A percentile compares a stretch with the other conserved stretches of the same genome.
These are phyloP conservation scores for Proisotoma minuta DNA, from an alignment of 2,888 invertebrate genomes.

Conservation along the genomic window DNA sequence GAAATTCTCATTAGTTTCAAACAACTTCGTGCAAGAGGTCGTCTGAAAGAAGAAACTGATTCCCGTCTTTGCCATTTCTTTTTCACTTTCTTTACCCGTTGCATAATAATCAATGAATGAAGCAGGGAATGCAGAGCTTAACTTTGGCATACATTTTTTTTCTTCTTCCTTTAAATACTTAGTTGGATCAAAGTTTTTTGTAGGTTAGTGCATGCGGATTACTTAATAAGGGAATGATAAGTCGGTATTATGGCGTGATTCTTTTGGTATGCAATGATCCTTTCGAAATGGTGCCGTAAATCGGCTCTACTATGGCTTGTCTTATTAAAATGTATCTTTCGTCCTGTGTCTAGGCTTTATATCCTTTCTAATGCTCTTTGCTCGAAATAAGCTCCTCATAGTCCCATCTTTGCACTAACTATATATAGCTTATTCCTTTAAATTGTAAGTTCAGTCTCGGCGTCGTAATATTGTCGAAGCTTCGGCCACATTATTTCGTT, in stretches of 20 bases:
- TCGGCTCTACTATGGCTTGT: conserved; percentile 44
- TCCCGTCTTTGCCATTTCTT: no score
- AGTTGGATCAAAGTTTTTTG: neutral
- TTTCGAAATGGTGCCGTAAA: conserved; percentile 33
- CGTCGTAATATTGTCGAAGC: conserved; percentile 36
- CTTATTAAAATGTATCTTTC: conserved; percentile 46
- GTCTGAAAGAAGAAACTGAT: no score
- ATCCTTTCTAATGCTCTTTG: conserved; percentile 42
- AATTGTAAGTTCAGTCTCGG: conserved; percentile 31
- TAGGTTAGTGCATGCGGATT: neutral
- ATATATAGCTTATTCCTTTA: conserved; percentile 32
- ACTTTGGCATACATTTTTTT: no score
- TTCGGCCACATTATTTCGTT: conserved; percentile 21
- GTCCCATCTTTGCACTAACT: conserved; percentile 5
- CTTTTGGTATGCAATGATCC: conserved; percentile 9
- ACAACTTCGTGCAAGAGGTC: neutral
- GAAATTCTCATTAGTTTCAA: neutral
- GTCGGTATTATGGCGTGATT: neutral
- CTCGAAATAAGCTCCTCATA: conserved; percentile 41
- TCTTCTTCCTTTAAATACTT: neutral
- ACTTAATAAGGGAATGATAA: conserved; percentile 9
- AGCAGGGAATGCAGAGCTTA: no score
- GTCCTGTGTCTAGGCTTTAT: conserved; percentile 26
- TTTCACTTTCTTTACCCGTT: neutral
- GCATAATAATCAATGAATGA: no score